A percentile compares a stretch with the other conserved stretches of the same genome.
Evolutionary conservation across 1,140 invertebrate species (phyloP).

Genomic region (Chelonus insularis): DNA sequence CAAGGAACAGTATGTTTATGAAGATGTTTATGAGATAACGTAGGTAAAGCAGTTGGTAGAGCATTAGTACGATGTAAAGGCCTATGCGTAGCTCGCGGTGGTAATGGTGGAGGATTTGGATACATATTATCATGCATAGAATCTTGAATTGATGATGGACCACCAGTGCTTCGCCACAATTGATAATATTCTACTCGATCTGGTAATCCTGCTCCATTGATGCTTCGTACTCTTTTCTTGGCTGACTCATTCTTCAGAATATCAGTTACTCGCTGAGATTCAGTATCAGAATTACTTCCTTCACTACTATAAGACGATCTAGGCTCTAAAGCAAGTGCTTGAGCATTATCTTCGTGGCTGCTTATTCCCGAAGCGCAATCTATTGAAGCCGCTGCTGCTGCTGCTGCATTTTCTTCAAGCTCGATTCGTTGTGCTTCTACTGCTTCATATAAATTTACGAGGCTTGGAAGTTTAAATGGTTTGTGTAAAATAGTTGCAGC

Average conservation of each 20-base stretch:
- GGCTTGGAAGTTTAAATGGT: conserved; percentile 45
- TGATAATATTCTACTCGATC: conserved; percentile 57
- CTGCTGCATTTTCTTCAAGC: conserved; percentile 45
- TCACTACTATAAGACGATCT: conserved; percentile 52
- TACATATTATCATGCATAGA: conserved; percentile 47
- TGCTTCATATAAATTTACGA: conserved; percentile 48
- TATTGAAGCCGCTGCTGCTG: conserved; percentile 35
- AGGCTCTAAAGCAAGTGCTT: conserved; percentile 41
- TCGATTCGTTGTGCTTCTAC: conserved; percentile 44
- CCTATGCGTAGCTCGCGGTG: conserved; percentile 62
- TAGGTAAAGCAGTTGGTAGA: conserved; percentile 52
- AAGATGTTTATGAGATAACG: conserved; percentile 58
- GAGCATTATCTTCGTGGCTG: conserved; percentile 36
- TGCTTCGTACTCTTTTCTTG: conserved; percentile 38
- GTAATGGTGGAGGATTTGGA: conserved; percentile 59
- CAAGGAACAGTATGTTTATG: conserved; percentile 55
- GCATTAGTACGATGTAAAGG: conserved; percentile 68
- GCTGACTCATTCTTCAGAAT: conserved; percentile 33
- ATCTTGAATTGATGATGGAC: conserved; percentile 39
- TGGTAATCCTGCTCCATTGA: conserved; percentile 39
- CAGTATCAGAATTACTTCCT: conserved; percentile 55
- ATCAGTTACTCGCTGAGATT: conserved; percentile 45
- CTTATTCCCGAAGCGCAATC: conserved; percentile 16
- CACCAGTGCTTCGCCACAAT: conserved; percentile 56
- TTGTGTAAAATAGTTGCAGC: background rate